A percentile compares a stretch with the other conserved stretches of the same genome.
Evolutionary conservation across 2,113 vertebrate species (phyloP).

Genomic region (Panurus biarmicus): DNA sequence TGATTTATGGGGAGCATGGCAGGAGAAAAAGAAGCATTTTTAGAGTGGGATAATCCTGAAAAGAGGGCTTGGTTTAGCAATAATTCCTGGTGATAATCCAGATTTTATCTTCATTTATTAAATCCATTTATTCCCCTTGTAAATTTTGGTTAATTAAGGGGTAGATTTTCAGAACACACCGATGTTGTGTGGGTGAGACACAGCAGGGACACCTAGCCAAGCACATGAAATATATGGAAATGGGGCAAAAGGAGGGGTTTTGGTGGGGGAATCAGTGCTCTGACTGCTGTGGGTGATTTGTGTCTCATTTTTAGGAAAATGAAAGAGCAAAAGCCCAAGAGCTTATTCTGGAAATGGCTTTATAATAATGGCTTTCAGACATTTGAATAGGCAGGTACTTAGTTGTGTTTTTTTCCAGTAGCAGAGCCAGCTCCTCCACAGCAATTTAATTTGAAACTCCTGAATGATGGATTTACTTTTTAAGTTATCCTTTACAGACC

Average conservation of each 20-base stretch:
- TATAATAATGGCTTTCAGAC: not conserved
- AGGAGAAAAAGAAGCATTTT: not conserved
- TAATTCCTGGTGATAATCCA: not conserved
- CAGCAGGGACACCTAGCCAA: not conserved
- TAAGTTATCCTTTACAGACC: not conserved
- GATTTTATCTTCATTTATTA: not conserved
- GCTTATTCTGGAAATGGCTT: not conserved
- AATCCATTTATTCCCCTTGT: not conserved
- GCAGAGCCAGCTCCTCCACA: not conserved
- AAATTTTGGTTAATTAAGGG: not conserved
- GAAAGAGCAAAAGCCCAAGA: not conserved
- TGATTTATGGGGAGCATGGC: not conserved
- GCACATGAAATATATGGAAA: not conserved
- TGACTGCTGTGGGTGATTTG: not conserved
- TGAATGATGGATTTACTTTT: not conserved
- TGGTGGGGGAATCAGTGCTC: not conserved
- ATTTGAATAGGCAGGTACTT: not conserved
- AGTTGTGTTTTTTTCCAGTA: not conserved
- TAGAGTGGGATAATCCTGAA: not conserved
- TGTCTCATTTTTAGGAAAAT: not conserved
- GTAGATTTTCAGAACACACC: not conserved
- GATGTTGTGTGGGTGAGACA: not conserved
- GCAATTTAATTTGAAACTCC: not conserved
- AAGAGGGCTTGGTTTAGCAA: not conserved
- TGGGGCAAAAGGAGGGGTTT: not conserved